Conservation (phyloP, 2,888 invertebrate genomes). For the Erannis defoliaria region DNA sequence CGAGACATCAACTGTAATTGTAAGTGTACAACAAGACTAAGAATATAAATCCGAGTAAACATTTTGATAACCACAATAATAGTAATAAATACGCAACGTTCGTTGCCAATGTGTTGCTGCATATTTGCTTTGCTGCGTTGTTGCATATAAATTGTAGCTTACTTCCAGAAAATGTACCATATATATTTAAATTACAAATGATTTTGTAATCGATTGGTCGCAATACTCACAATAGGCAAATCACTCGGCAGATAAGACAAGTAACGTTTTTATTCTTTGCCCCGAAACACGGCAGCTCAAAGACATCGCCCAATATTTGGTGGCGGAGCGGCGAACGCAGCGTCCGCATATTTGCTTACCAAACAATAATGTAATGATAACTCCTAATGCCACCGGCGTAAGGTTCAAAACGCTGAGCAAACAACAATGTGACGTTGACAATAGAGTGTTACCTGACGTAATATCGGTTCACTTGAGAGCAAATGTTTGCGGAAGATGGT, state of each 20-base stretch:
- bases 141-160: too few species aligned
- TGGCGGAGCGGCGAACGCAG: conserved; percentile 63
- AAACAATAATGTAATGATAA: conserved; percentile 46
- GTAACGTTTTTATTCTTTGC: conserved; percentile 55
- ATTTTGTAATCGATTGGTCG: too few species aligned
- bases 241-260: background rate
- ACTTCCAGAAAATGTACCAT: too few species aligned
- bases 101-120: too few species aligned
- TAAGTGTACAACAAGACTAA: too few species aligned
- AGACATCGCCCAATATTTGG: conserved; percentile 66
- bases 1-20: too few species aligned
- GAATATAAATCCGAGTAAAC: too few species aligned
- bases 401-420: conserved; percentile 46
- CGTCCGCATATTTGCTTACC: conserved; percentile 53
- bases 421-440: conserved; percentile 48
- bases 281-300: conserved; percentile 72
- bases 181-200: too few species aligned
- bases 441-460: conserved; percentile 65
- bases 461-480: conserved; percentile 59
- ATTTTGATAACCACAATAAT: too few species aligned
- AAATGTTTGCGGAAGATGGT: conserved; percentile 56
- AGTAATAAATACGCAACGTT: too few species aligned
- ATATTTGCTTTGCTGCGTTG: too few species aligned
- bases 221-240: too few species aligned
- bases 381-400: conserved; percentile 41